These are phyloP conservation scores for Anoplolepis gracilipes DNA, from an alignment of 1,140 invertebrate genomes.

Conservation along the genomic window DNA sequence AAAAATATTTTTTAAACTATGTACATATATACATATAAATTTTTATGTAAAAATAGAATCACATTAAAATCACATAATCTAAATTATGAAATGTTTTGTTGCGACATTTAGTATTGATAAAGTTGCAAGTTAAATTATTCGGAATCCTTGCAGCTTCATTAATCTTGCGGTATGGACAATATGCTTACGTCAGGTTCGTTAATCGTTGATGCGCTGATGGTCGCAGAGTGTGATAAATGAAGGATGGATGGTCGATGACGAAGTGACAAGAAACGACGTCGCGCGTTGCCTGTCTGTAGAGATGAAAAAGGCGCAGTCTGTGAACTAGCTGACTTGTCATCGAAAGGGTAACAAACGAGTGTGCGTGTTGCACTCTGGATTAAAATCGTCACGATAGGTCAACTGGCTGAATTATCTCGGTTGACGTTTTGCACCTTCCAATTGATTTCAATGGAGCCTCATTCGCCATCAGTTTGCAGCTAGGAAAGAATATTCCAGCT, in stretches of 20 bases:
- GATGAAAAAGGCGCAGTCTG: neutral
- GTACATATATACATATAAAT: too few species aligned
- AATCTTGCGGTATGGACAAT: neutral
- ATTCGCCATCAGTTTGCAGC: slow-evolving; percentile 69
- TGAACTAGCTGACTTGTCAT: neutral
- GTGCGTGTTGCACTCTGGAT: slow-evolving; percentile 74
- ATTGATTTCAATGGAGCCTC: slow-evolving; percentile 83
- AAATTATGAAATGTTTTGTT: neutral
- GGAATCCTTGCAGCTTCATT: slow-evolving; percentile 4
- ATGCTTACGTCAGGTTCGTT: slow-evolving; percentile 58
- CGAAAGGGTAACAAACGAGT: slow-evolving; percentile 59
- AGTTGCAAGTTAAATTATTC: neutral
- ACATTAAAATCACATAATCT: neutral
- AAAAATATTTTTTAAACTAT: neutral
- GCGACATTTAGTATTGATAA: slow-evolving; percentile 29
- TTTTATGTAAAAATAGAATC: too few species aligned
- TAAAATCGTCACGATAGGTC: slow-evolving; percentile 77
- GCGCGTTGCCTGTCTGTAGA: neutral
- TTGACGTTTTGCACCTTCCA: slow-evolving; percentile 84
- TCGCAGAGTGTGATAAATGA: slow-evolving; percentile 59
- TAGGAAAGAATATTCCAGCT: slow-evolving; percentile 64
- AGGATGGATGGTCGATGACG: slow-evolving; percentile 33
- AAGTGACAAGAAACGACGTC: neutral
- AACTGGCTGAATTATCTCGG: slow-evolving; percentile 82
- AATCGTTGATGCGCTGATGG: slow-evolving; percentile 38